Conservation (phyloP, 2,113 vertebrate species). For the Delphinus delphis region DNA sequence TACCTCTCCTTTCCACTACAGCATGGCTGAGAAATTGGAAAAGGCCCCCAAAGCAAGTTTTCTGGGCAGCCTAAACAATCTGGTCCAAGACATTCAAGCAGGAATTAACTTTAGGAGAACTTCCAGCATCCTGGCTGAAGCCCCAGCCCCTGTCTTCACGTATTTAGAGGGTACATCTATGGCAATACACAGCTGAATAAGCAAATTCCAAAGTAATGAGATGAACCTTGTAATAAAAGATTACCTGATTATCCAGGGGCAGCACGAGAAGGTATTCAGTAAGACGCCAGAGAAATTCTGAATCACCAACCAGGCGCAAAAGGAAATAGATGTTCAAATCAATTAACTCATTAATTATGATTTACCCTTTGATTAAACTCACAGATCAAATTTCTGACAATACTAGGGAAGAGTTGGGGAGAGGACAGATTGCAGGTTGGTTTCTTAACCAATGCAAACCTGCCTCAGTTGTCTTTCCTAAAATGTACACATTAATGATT, state of each 20-base stretch:
- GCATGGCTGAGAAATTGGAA: neutral
- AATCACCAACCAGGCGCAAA: neutral
- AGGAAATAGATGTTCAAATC: slow-evolving; percentile 35
- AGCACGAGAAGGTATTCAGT: neutral
- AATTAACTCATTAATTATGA: slow-evolving; percentile 25
- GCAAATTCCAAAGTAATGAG: neutral
- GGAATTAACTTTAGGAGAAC: neutral
- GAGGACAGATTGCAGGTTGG: neutral
- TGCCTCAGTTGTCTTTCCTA: neutral
- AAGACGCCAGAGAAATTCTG: slow-evolving; percentile 32
- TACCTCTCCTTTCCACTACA: slow-evolving; percentile 29
- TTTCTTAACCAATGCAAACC: neutral
- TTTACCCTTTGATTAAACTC: slow-evolving; percentile 14
- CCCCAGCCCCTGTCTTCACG: neutral
- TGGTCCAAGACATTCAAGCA: neutral
- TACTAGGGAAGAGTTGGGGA: neutral
- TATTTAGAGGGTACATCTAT: neutral
- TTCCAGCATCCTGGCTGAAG: neutral
- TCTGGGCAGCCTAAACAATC: neutral
- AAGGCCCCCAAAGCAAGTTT: neutral
- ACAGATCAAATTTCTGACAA: neutral
- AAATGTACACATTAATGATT: neutral
- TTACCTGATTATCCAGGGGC: neutral
- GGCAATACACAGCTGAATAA: neutral
- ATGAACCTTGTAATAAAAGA: slow-evolving; percentile 7